Evolutionary conservation across 2,797 vertebrate species (phyloP).

Genomic region (Hippopotamyrus pictus): DNA sequence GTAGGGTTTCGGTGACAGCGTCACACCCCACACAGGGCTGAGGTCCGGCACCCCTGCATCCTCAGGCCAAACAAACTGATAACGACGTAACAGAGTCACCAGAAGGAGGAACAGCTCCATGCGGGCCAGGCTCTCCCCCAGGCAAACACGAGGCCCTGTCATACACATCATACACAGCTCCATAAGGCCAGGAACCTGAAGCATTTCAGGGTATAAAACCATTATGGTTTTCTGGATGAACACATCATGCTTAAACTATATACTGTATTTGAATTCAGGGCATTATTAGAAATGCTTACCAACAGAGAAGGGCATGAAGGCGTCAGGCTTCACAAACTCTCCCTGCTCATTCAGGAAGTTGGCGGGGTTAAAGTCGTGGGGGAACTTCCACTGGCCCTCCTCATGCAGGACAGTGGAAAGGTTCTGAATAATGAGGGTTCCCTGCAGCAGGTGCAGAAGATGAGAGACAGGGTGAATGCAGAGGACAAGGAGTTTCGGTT

Average conservation of each 20-base stretch:
- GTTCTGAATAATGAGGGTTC: constrained; percentile 59
- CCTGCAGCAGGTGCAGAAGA: constrained; percentile 38
- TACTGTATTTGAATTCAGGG: neutral
- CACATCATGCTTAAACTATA: neutral
- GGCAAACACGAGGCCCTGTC: constrained; percentile 58
- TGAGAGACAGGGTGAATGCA: neutral
- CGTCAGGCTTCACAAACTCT: constrained; percentile 60
- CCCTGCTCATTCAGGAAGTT: constrained; percentile 60
- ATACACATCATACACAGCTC: neutral
- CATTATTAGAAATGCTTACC: constrained; percentile 39
- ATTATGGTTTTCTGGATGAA: neutral
- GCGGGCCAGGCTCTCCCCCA: constrained; percentile 59
- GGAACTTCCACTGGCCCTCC: constrained; percentile 59
- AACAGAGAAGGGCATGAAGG: constrained; percentile 63
- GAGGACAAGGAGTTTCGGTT: neutral
- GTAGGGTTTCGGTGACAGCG: constrained; percentile 48
- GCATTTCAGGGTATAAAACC: neutral
- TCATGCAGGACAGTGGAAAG: constrained; percentile 49
- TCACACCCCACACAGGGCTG: constrained; percentile 45
- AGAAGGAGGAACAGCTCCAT: constrained; percentile 62
- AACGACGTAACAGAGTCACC: constrained; percentile 55
- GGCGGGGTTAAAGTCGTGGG: constrained; percentile 58
- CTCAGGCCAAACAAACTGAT: constrained; percentile 56
- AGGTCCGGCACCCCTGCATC: constrained; percentile 57
- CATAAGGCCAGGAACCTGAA: neutral